A percentile compares a stretch with the other conserved stretches of the same genome.
Conservation (phyloP, 2,888 invertebrate species). For the Dastarcus helophoroides region DNA sequence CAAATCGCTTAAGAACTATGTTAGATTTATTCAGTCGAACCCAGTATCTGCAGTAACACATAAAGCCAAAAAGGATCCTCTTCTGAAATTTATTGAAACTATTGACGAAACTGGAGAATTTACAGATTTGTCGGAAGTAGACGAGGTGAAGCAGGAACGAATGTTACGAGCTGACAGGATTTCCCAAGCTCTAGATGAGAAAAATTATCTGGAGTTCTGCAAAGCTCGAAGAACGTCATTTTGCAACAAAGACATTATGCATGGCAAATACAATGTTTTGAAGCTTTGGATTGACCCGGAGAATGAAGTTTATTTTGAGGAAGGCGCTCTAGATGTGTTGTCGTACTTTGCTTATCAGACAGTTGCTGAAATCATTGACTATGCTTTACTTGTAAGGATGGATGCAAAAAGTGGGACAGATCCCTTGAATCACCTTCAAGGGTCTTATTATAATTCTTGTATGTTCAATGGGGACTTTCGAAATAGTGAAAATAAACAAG, state of each 20-base stretch:
- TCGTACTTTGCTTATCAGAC: conserved; percentile 84
- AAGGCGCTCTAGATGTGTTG: conserved; percentile 62
- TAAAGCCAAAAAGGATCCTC: conserved; percentile 38
- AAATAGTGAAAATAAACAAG: conserved; percentile 30
- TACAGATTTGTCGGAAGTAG: conserved; percentile 41
- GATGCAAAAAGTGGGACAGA: conserved; percentile 61
- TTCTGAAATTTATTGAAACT: conserved; percentile 42
- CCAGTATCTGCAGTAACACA: too few relatives aligned
- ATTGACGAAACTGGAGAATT: conserved; percentile 47
- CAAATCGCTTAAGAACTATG: conserved; percentile 39
- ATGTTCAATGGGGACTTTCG: conserved; percentile 46
- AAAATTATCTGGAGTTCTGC: conserved; percentile 64
- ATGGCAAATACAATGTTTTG: conserved; percentile 38
- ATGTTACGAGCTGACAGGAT: conserved; percentile 51
- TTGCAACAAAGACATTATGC: conserved; percentile 28
- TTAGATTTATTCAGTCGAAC: conserved; percentile 28
- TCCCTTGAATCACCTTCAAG: conserved; percentile 57
- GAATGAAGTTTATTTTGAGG: conserved; percentile 48
- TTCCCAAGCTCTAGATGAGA: conserved; percentile 43
- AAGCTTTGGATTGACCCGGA: conserved; percentile 51
- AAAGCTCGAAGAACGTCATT: conserved; percentile 72
- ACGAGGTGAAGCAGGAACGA: conserved; percentile 45
- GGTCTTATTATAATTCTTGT: conserved; percentile 50
- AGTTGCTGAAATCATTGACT: conserved; percentile 78
- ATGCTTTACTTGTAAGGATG: conserved; percentile 67